Evolutionary conservation across 2,113 vertebrate genomes (phyloP), one percentile per base, ranked within the genome.

Genomic region (Sula dactylatra): DNA sequence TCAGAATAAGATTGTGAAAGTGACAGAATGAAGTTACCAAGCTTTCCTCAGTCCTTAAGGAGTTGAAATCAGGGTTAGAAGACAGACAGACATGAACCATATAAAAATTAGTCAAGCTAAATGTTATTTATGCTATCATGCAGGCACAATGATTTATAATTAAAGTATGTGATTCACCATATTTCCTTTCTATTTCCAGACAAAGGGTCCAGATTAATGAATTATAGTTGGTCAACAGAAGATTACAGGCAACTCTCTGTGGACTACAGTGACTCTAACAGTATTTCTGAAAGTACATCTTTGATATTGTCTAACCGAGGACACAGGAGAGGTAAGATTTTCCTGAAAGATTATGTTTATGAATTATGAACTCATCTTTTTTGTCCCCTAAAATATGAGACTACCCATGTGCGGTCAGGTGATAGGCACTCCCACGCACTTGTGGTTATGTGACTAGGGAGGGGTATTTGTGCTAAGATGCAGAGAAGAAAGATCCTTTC

Each of bases 191-290:
- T 93, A 10, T 95, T 96, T 95, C 50, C 42, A 94, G 88, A 94
- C 17, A 95, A 94, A 95, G 93, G 66, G 13, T 82, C 94, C 84
- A 93, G 78, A 82, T 83, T 96, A 90, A 97, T 97, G 96, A 97
- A 96, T 84, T 97, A 94, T 1, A 97, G 96, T 83, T 86, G 15
- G 24, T 97, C 97, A 77, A 89, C 95, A 50, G 97, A 97, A 85
- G 97, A 97, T 90, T 97, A 97, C 66, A 94, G 91, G 70, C 93
- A 97, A 44, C 62, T 96, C 4, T 87, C 95, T 64, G 91, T 73
- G 38, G 97, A 97, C 62, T 95, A 90, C 36, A 97, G 97, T 80
- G 96, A 97, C 74, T 97, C 95, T 31, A 97, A 96, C 4, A 96
- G 97, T 72, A 95, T 97, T 91, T 95, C 97, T 73, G 97, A 97